A percentile compares a stretch with the other conserved stretches of the same genome.
These are phyloP conservation scores for Steinernema feltiae DNA, from an alignment of 1,140 invertebrate species.

Conservation along the genomic window DNA sequence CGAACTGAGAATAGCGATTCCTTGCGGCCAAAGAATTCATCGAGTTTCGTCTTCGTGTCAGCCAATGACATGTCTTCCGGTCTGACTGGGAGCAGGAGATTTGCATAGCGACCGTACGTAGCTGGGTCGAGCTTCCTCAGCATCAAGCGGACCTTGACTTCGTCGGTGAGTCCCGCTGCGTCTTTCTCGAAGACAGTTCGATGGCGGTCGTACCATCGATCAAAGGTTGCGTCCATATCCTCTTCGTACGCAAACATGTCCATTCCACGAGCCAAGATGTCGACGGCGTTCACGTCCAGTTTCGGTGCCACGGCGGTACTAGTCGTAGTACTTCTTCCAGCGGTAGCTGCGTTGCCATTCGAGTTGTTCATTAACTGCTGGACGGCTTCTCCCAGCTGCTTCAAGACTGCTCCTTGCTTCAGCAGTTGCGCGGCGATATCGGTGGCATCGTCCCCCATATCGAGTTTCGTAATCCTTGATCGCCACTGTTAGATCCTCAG, in stretches of 20 bases:
- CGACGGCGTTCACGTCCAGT: too few species aligned
- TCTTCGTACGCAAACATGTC: not conserved
- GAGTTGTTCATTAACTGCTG: too few species aligned
- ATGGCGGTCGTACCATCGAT: slow-evolving; percentile 8
- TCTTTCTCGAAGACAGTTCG: not conserved
- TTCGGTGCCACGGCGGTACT: too few species aligned
- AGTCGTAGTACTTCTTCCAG: too few species aligned
- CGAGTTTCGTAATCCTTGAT: too few species aligned
- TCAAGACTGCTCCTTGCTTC: too few species aligned
- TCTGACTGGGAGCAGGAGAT: not conserved
- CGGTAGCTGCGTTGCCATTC: too few species aligned
- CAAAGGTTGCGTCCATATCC: not conserved
- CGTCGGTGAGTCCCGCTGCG: not conserved
- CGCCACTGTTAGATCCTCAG: too few species aligned
- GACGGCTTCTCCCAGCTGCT: too few species aligned
- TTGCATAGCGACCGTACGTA: not conserved
- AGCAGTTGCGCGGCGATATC: too few species aligned
- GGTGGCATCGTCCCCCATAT: too few species aligned
- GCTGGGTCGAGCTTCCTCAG: not conserved
- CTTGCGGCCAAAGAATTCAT: not conserved
- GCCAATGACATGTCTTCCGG: not conserved
- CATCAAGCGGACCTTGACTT: not conserved
- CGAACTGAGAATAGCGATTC: not conserved
- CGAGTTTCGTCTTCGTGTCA: not conserved
- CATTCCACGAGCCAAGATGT: too few species aligned